Evolutionary conservation across 2,797 vertebrate genomes (phyloP), one percentile per base, ranked within the genome.

Genomic region (Sebastes variabilis): DNA sequence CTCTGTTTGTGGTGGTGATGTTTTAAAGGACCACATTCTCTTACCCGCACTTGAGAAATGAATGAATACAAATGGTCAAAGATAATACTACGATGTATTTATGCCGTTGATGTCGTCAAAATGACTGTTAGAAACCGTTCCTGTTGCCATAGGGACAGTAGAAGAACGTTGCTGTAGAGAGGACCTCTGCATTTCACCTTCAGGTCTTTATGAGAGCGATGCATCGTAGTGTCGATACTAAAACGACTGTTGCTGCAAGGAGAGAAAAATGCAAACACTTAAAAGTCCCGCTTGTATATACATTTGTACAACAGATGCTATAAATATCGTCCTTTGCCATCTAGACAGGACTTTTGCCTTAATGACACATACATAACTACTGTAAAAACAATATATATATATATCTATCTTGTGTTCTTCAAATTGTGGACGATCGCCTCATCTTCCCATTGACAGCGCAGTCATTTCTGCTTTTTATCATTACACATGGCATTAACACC

Each of bases 81-180:
- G 52, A 65, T 38, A 70, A 83, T 67, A 55, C 66, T 80, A 32
- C 22, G 8, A 69, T 27, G 67, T 92, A 83, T 89, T 88, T 88
- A 77, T 81, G 75, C 62, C 13, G 27, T 79, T 84, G 62, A 62
- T 75, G 75, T 72, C 71, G 32, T 82, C 74, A 61, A 68, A 86
- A 76, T 72, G 68, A 90, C 77, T 85, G 78, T 87, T 88, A 30
- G 65, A 59, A 71, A 69, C 72, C 11, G 54, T 34, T 86, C 79
- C 56, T 81, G 85, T 91, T 93, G 92, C 92, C 90, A 91, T 88
- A 38, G 90, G 84, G 86, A 94, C 85, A 69, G 78, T 71, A 82
- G 79, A 84, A 81, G 80, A 90, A 91, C 88, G 90, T 81, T 73
- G 89, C 68, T 84, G 38, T 79, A 46, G 75, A 52, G 75, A 89